Evolutionary conservation across 1,140 invertebrate genomes (phyloP), one percentile per base, ranked within the genome.

Genomic region (Brachionus paranguensis): DNA sequence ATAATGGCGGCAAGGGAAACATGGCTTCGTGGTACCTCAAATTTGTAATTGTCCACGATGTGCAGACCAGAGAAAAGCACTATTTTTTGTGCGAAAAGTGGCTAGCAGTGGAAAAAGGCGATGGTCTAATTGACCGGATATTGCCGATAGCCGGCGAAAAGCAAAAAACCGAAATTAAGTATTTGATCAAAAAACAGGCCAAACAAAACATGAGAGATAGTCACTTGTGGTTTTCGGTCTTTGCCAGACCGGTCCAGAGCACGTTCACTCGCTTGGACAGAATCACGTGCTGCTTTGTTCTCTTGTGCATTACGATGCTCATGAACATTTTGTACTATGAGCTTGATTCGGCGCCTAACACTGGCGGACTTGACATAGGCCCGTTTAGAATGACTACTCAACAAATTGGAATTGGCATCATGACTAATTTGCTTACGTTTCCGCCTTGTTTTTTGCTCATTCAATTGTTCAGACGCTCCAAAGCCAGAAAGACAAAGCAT

Each of bases 1-100:
- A 92, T 86, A 91, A 91, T 86, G 88, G 88, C 12, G 91, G 91
- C 1, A 88, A 88, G 83, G 90, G 90, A 3, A 87, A 89, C 27
- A 86, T 88, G 17, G 90, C 88, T 3, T 91, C 91, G 0, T 92
- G 91, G 91, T 91, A 89, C 85, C 86, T 91, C 17, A 89, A 90
- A 53, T 89, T 90, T 84, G 86, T 92, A 29, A 86, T 91, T 6
- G 86, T 92, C 4, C 86, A 89, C 24, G 91, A 92, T 85, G 85
- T 92, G 14, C 91, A 92, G 86, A 92, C 91, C 0, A 88, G 89
- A 27, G 86, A 90, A 78, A 91, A 90, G 78, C 91, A 88, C 86
- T 88, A 88, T 84, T 89, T 89, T 84, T 85, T 88, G 12, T 89
- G 88, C 85, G 88, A 89, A 84, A 87, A 86, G 76, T 89, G 89